These are phyloP conservation scores for Tapirus indicus DNA, from an alignment of 2,797 vertebrate species.

Conservation along the genomic window DNA sequence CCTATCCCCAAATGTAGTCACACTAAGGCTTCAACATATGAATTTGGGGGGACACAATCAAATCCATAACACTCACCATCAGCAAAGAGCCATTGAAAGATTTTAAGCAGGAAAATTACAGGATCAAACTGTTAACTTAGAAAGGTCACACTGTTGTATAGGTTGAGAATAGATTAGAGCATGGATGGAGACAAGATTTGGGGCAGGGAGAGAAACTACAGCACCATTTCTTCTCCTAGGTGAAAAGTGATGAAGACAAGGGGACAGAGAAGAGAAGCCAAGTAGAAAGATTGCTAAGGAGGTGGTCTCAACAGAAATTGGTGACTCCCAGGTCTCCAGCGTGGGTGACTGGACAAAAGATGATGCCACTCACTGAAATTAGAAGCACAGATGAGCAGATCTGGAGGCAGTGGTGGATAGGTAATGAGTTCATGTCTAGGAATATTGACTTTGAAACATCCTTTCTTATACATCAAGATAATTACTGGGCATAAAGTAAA, in stretches of 20 bases:
- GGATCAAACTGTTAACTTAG: not conserved
- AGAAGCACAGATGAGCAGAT: no score
- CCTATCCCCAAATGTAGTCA: not conserved
- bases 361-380: not conserved
- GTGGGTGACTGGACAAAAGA: not conserved
- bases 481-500: not conserved
- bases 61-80: not conserved
- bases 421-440: not conserved
- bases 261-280: not conserved
- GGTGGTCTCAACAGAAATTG: not conserved
- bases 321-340: not conserved
- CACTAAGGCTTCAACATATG: not conserved
- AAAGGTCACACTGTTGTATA: not conserved
- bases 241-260: not conserved
- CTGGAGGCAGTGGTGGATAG: not conserved
- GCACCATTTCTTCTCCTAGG: not conserved
- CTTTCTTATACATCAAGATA: not conserved
- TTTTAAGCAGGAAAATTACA: not conserved
- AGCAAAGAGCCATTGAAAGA: not conserved
- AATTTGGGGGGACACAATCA: not conserved
- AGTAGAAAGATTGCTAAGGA: not conserved
- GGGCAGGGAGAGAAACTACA: not conserved
- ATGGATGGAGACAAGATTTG: not conserved
- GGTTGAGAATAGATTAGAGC: not conserved
- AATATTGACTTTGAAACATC: not conserved